Evolutionary conservation across 2,797 vertebrate species (phyloP), one percentile per base, ranked within the genome.

Genomic region (Zalophus californianus): DNA sequence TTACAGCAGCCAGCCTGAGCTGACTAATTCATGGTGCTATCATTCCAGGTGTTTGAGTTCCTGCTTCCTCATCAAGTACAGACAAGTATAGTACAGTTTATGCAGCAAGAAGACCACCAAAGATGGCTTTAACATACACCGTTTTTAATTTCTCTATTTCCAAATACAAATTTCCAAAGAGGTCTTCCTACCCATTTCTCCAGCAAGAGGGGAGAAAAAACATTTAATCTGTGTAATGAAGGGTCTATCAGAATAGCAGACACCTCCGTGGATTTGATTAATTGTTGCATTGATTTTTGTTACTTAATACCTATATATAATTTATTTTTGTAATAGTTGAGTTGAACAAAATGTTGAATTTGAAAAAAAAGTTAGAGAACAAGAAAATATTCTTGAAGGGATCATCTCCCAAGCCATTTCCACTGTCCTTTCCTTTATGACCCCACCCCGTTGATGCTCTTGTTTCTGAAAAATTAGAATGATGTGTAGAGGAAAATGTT

Each of bases 121-220:
- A 50, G 12, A 12, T 27, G 7, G 1, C 9, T n/a, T 70, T 60
- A 85, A 18, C 1, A 21, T 4, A 4, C 0, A 0, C 0, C 11
- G 0, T 2, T 73, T 44, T 64, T 54, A 56, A 23, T 44, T 94
- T 94, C 14, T 29, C 72, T 84, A 25, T 6, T 5, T 78, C 13
- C n/a, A 78, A 58, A 79, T 58, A 41, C 8, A 35, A 50, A 20
- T 27, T 41, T 72, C 14, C 29, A 56, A 70, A 66, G 25, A 41
- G 5, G 2, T 56, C 27, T 7, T 35, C n/a, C 91, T 35, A 77
- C 7, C 25, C 2, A 41, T 56, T 90, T 96, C 50, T 80, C 23
- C 29, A 70, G 12, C 23, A 56, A 56, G 3, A 80, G 4, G 3
- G 7, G 72, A 75, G 23, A 62, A 35, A 94, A 54, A 66, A 54